Base-by-base conservation (phyloP, 2,888 invertebrate genomes). In the Caradrina kadenii region DNA sequence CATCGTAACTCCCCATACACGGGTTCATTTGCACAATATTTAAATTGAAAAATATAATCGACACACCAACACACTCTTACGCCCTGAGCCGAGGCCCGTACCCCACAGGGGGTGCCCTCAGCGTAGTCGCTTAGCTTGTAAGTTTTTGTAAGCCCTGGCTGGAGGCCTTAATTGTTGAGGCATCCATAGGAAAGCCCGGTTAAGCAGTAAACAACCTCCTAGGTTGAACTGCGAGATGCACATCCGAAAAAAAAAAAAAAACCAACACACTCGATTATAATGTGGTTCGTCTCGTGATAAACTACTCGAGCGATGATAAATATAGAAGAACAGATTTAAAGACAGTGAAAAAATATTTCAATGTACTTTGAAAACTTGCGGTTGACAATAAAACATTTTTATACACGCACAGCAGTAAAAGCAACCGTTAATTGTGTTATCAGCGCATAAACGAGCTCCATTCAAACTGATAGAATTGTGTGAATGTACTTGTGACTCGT, bases 381-480 rank as follows among this genome's bases (percentile, higher is more conserved):
- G 49, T 52, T 39, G 35, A 26, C 59, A 48, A 22, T 4, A 48
- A 45, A 67, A 73, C 11, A 48, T 49, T 54, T 61, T 13, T 31
- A 49, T 76, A 17, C 62, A 42, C 45, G 39, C 50, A 53, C 22
- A 50, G 19, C n/a, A 31, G 54, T 48, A 66, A 73, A 79, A 73
- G 19, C 59, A 67, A 67, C n/a, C 49, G 22, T 48, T 50, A 66
- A 80, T 76, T 62, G 61, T 19, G 45, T 80, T 80, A 80, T 54
- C 56, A 62, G 22, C 26, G 54, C n/a, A 80, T 53, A 75, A 76
- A 77, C 65, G 70, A 80, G 52, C 48, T 66, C 48, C 65, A 63
- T 70, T 71, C 55, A 52, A 45, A 50, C 50, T 60, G 49, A 63
- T 70, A 54, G 55, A 56, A 63, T 71, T 66, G 66, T 80, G 50